These are phyloP conservation scores for Drosophila neotestacea DNA, from an alignment of 2,888 invertebrate species.

Conservation along the genomic window DNA sequence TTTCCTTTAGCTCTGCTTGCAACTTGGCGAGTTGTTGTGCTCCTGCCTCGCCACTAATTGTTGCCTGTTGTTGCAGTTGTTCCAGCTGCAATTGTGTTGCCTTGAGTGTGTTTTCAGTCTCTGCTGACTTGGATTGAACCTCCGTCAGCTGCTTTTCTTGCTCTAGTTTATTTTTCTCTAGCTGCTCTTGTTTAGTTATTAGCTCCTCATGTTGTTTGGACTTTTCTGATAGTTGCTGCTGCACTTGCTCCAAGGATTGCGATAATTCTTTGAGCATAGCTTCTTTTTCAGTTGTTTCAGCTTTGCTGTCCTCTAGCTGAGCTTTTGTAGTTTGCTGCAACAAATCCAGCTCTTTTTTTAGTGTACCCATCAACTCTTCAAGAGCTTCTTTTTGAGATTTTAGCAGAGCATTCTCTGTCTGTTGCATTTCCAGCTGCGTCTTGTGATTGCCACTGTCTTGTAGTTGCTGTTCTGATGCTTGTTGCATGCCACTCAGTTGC, in stretches of 20 bases:
- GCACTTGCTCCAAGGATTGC: conserved; percentile 25
- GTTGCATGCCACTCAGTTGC: conserved; percentile 9
- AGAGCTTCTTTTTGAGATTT: conserved; percentile 7
- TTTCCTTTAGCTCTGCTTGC: conserved; percentile 44
- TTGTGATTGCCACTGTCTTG: conserved; percentile 20
- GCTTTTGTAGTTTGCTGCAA: background rate
- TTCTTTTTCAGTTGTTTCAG: conserved; percentile 19
- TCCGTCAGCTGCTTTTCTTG: conserved; percentile 34
- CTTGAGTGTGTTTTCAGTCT: conserved; percentile 20
- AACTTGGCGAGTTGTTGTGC: conserved; percentile 48
- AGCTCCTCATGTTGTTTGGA: conserved; percentile 28
- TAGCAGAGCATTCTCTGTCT: conserved; percentile 15
- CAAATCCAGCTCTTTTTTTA: background rate
- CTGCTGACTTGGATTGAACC: background rate
- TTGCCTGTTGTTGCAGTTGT: conserved; percentile 50
- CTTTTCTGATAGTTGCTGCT: conserved; percentile 47
- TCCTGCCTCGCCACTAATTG: conserved; percentile 32
- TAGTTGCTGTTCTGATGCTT: conserved; percentile 22
- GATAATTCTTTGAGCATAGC: conserved; percentile 23
- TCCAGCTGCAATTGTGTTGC: conserved; percentile 40
- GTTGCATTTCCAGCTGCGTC: conserved; percentile 10
- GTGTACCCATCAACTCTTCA: background rate
- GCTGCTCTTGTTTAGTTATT: conserved; percentile 30
- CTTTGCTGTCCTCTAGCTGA: conserved; percentile 6
- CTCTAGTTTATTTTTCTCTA: conserved; percentile 57